These are phyloP conservation scores for Eucidaris tribuloides DNA, from an alignment of 35 echinoderm and acorn worm species.

Conservation along the genomic window DNA sequence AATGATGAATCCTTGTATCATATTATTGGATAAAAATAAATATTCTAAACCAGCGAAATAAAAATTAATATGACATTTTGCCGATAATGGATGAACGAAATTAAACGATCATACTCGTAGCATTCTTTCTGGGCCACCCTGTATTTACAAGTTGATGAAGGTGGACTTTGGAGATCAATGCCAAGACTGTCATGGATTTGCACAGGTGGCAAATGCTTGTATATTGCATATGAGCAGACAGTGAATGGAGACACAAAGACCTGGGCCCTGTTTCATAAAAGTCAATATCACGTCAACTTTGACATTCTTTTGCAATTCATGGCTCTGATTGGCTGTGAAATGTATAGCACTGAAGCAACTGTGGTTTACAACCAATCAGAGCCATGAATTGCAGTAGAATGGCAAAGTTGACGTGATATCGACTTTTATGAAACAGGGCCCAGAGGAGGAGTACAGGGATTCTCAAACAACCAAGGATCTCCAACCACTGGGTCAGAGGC, in stretches of 20 bases:
- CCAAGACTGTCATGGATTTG: constrained; percentile 29
- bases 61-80: constrained; percentile 28
- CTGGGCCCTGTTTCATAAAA: too few species aligned
- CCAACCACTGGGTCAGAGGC: constrained; percentile 36
- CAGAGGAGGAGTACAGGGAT: constrained; percentile 55
- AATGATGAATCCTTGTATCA: constrained; percentile 43
- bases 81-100: too few species aligned
- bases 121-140: neutral
- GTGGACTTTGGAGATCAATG: constrained; percentile 57
- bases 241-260: constrained; percentile 40
- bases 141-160: constrained; percentile 5
- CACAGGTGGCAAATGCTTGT: constrained; percentile 43
- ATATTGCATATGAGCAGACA: constrained; percentile 58
- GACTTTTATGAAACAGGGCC: too few species aligned
- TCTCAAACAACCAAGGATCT: constrained; percentile 55
- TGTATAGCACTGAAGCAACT: too few species aligned
- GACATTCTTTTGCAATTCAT: too few species aligned
- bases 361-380: too few species aligned
- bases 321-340: too few species aligned
- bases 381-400: too few species aligned
- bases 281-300: too few species aligned
- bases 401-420: too few species aligned
- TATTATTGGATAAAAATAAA: constrained; percentile 50
- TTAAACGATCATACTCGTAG: too few species aligned
- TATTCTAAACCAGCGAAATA: constrained; percentile 46